Evolutionary conservation across 2,113 vertebrate species (phyloP), one percentile per base, ranked within the genome.

Genomic region (Pseudopipra pipra): DNA sequence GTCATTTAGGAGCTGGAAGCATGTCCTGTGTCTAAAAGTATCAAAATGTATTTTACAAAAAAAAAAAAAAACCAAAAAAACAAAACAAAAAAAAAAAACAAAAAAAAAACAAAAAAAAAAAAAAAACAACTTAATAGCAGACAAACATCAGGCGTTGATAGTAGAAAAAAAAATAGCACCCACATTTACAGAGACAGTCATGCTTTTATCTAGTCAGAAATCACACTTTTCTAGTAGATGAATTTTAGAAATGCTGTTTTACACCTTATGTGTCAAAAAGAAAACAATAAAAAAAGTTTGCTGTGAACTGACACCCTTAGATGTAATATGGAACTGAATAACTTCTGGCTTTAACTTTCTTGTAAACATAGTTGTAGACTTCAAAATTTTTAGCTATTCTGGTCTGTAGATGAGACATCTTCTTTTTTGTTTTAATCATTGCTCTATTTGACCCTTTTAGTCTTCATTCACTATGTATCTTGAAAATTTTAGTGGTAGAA

Each of bases 1-100:
- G 76, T 96, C 78, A 75, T 75, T 92, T 80, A 95, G 52, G 78
- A 97, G 78, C 74, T 95, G 67, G 65, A 85, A 73, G 63, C 46
- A 25, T 5, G 3, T 49, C 51, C 54, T 0, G 0, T 54, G 47
- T 84, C 79, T 82, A 76, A 58, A 93, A 75, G n/a, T 75, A 76
- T 78, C 22, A 75, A 83, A 91, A 85, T 39, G 2, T 82, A 41
- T 85, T n/a, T 10, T 5, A 5, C 43, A 11, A 41, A 18, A 76
- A 54, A 46, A n/a, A 35, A 37, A 3, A 63, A 9, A 44, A 20
- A 73, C 28, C n/a, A 37, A 3, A 63, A 9, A 44, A 20, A 73
- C 28, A 35, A 6, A n/a, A n/a, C n/a, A n/a, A n/a, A n/a, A 11
- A 41, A 18, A 76, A 54, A 46, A n/a, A 35, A n/a, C n/a, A n/a